A percentile compares a stretch with the other conserved stretches of the same genome.
phyloP scores from a whole-genome alignment of 2,888 invertebrate species.

The Dryobotodes eremita region DNA sequence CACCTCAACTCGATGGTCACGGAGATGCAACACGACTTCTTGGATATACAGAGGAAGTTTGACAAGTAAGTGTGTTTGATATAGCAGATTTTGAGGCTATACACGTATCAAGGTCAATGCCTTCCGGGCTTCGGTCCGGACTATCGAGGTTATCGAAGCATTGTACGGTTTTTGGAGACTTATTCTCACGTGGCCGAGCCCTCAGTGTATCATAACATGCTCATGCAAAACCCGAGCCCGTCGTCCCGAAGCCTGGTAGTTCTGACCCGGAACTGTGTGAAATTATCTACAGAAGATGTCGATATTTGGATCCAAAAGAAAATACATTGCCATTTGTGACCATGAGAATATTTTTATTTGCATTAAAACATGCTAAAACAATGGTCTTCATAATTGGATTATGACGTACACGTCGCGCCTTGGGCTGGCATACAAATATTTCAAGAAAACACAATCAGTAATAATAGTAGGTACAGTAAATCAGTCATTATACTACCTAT shows the following conservation, averaged over 20 bases:
- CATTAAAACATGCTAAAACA: neutral
- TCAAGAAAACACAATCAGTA: neutral
- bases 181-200: neutral
- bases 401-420: too few relatives aligned
- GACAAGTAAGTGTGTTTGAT: constrained; percentile 81
- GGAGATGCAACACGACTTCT: constrained; percentile 86
- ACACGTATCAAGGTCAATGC: neutral
- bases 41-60: constrained; percentile 84
- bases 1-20: constrained; percentile 83
- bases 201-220: neutral
- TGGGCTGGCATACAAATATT: neutral
- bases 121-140: neutral
- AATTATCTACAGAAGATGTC: neutral
- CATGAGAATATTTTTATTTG: neutral
- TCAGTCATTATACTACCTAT: too few relatives aligned
- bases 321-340: neutral
- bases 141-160: neutral
- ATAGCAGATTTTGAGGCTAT: neutral
- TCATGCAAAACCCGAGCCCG: neutral
- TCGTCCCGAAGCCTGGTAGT: neutral
- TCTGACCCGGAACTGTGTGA: neutral
- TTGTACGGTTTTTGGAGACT: neutral
- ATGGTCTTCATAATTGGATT: too few relatives aligned
- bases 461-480: neutral
- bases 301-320: neutral